Conservation (phyloP, 2,797 vertebrate genomes). For the Hemibagrus guttatus region DNA sequence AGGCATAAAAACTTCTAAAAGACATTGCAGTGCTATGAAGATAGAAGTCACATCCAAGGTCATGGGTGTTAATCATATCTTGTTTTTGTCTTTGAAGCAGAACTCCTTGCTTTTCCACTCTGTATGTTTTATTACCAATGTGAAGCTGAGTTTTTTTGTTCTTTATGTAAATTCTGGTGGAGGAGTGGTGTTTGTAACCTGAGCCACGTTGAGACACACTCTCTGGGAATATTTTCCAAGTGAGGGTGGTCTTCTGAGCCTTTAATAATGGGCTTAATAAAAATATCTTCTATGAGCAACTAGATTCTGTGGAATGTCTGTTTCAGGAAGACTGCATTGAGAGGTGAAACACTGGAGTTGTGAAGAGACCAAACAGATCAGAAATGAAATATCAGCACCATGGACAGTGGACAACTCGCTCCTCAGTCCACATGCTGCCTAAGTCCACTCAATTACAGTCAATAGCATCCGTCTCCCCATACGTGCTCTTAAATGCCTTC, state of each 20-base stretch:
- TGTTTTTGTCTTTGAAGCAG: background rate
- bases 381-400: slow-evolving; percentile 67
- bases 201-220: background rate
- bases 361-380: background rate
- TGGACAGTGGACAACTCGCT: slow-evolving; percentile 65
- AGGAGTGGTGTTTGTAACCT: background rate
- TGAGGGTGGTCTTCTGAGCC: background rate
- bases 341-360: too few relatives aligned
- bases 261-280: background rate
- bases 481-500: background rate
- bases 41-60: background rate
- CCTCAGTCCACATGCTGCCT: background rate
- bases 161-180: background rate
- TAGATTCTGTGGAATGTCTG: background rate
- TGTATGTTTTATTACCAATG: background rate
- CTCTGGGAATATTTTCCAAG: background rate
- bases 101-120: background rate
- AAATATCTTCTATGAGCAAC: background rate
- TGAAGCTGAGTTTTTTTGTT: background rate
- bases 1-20: background rate
- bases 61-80: background rate
- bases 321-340: background rate
- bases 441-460: background rate
- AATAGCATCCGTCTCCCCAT: background rate
- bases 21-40: background rate